Evolutionary conservation across 2,888 invertebrate species (phyloP).

Genomic region (Eilema caniola): DNA sequence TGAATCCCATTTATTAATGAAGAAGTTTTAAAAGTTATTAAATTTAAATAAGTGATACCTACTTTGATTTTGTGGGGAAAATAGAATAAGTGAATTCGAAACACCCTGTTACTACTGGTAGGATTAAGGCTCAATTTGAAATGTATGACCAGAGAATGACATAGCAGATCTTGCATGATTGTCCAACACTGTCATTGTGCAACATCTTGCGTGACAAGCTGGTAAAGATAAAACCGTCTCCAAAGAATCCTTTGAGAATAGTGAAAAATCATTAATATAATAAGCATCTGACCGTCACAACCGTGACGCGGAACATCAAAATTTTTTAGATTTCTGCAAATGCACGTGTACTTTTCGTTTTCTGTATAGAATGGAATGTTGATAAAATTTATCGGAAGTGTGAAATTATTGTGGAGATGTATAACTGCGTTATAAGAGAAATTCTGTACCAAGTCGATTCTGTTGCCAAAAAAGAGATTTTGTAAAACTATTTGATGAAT

Average conservation of each 20-base stretch:
- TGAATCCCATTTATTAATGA: background rate
- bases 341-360: constrained; percentile 59
- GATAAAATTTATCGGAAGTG: no score
- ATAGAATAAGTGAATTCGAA: constrained; percentile 43
- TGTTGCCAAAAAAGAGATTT: background rate
- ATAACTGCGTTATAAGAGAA: background rate
- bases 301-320: constrained; percentile 63
- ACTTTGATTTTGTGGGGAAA: constrained; percentile 17
- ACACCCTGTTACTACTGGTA: constrained; percentile 72
- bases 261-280: constrained; percentile 79
- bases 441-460: background rate
- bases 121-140: constrained; percentile 74
- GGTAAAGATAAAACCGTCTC: constrained; percentile 80
- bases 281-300: constrained; percentile 72
- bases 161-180: constrained; percentile 64
- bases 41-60: no score
- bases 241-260: constrained; percentile 75
- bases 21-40: no score
- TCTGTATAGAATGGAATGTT: background rate
- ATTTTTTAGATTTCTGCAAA: constrained; percentile 62
- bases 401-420: no score
- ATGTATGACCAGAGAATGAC: constrained; percentile 81
- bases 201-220: constrained; percentile 81
- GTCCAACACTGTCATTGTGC: constrained; percentile 79
- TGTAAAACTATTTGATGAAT: background rate